Percentiles rank a stretch among this genome's conserved stretches.
phyloP scores from a whole-genome alignment of 2,113 vertebrate species.

The Butorides virescens region DNA sequence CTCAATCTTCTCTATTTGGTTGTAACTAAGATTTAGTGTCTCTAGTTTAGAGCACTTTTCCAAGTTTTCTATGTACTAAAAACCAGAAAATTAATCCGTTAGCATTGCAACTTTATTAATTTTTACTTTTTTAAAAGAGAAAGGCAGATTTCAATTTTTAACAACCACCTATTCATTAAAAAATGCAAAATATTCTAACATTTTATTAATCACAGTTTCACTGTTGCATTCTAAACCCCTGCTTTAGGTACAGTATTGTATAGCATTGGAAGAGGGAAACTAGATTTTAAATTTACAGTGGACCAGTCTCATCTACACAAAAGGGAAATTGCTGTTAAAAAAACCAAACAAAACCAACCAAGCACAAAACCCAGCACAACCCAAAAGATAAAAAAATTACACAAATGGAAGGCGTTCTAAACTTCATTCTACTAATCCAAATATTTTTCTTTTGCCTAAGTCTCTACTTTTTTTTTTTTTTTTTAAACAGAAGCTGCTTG shows the following conservation, averaged over 20 bases:
- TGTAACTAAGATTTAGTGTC: constrained; percentile 81
- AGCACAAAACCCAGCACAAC: background rate
- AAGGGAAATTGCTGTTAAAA: background rate
- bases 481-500: background rate
- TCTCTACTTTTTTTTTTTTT: background rate
- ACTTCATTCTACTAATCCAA: background rate
- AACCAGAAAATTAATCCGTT: background rate
- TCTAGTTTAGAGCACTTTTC: constrained; percentile 82
- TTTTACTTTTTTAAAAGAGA: background rate
- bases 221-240: background rate
- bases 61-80: constrained; percentile 88
- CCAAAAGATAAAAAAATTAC: background rate
- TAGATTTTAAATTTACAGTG: background rate
- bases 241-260: background rate
- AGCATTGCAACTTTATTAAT: background rate
- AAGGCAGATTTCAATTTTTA: background rate
- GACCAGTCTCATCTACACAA: background rate
- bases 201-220: background rate
- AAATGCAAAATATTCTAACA: background rate
- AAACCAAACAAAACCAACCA: accelerated
- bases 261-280: background rate
- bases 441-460: background rate
- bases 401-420: background rate
- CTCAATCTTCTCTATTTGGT: constrained; percentile 85
- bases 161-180: background rate